A percentile compares a stretch with the other conserved stretches of the same genome.
Conservation (phyloP, 92 coral and sea anemone genomes). For the Pocillopora meandrina region DNA sequence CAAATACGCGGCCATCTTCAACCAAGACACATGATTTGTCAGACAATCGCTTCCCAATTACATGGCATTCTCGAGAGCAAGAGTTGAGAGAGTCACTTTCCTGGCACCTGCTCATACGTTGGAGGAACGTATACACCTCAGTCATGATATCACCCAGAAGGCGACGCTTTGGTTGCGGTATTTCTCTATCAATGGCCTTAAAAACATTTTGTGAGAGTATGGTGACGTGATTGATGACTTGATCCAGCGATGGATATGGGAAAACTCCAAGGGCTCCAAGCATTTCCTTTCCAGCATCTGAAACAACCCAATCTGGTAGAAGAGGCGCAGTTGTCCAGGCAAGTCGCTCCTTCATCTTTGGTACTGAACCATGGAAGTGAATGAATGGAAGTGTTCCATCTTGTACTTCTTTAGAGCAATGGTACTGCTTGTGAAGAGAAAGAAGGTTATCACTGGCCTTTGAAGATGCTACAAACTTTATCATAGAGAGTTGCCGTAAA, state of each 20-base stretch:
- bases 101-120: slow-evolving; percentile 22
- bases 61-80: slow-evolving; percentile 46
- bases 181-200: slow-evolving; percentile 46
- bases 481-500: slow-evolving; percentile 54
- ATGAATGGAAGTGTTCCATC: slow-evolving; percentile 40
- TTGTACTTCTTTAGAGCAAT: not conserved
- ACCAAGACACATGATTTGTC: slow-evolving; percentile 60
- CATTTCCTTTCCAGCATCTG: not conserved
- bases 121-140: slow-evolving; percentile 61
- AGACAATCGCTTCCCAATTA: slow-evolving; percentile 34
- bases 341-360: slow-evolving; percentile 41
- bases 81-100: slow-evolving; percentile 9
- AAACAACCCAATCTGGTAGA: slow-evolving; percentile 63
- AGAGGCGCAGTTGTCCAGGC: slow-evolving; percentile 83
- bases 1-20: slow-evolving; percentile 74
- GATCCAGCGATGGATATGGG: slow-evolving; percentile 57
- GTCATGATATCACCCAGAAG: slow-evolving; percentile 57
- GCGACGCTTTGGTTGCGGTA: slow-evolving; percentile 34
- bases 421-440: slow-evolving; percentile 56
- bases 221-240: slow-evolving; percentile 57
- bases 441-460: slow-evolving; percentile 47
- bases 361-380: slow-evolving; percentile 58
- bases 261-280: slow-evolving; percentile 44
- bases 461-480: slow-evolving; percentile 64
- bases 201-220: slow-evolving; percentile 49